These are phyloP conservation scores for Labeo calbasu DNA, from an alignment of 2,797 vertebrate species.

Conservation along the genomic window DNA sequence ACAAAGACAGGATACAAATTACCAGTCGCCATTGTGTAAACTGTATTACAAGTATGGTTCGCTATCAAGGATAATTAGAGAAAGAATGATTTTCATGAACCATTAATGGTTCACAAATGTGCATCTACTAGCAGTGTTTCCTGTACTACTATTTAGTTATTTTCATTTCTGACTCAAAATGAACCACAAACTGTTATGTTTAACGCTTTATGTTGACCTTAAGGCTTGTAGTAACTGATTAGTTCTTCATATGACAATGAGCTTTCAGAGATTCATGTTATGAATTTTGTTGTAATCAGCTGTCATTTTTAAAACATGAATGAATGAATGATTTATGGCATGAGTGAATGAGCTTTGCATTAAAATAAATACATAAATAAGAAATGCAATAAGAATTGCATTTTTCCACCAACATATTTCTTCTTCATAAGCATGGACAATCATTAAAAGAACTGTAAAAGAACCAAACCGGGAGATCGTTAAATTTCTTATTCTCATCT, in stretches of 20 bases:
- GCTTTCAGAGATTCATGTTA: neutral
- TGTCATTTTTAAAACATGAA: neutral
- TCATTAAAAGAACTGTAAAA: neutral
- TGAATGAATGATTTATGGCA: no score
- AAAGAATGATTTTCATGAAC: neutral
- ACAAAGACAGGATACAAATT: neutral
- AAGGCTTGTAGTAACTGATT: no score
- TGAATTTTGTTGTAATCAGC: neutral
- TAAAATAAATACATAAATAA: no score
- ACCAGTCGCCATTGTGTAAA: neutral
- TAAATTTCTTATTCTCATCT: neutral
- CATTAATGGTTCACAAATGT: neutral
- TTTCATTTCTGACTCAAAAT: neutral
- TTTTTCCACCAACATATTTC: neutral
- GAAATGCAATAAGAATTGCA: neutral
- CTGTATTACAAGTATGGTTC: neutral
- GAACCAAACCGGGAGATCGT: neutral
- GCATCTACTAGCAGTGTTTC: neutral
- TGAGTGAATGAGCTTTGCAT: neutral
- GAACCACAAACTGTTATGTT: neutral
- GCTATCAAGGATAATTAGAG: neutral
- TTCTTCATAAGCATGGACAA: neutral
- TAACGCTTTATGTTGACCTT: neutral
- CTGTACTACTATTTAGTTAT: neutral
- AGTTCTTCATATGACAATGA: neutral